Evolutionary conservation across 2,113 vertebrate genomes (phyloP), one percentile per base, ranked within the genome.

Genomic region (Galemys pyrenaicus): DNA sequence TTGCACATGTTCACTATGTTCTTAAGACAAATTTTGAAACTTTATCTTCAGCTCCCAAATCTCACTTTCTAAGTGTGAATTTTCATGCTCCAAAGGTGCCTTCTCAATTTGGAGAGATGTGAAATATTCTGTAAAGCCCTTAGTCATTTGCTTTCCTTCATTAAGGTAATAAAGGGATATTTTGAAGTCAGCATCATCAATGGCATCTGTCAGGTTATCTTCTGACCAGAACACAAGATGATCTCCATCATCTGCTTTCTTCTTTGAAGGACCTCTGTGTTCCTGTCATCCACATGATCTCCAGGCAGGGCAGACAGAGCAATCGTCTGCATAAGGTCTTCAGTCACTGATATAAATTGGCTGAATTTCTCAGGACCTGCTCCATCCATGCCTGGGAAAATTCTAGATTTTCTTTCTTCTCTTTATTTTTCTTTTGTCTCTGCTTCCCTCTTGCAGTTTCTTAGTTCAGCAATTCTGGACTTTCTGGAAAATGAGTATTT

Each of bases 221-320:
- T 77, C 30, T 49, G 1, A 16, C 2, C 1, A 0, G 17, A 28
- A 56, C 20, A 56, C 20, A 54, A 17, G 54, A 20, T 32, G 39
- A 22, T 3, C 39, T 7, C 3, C 58, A 10, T 35, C 41, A 44
- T 16, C 35, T 60, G 49, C 26, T 5, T n/a, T 26, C 51, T 51
- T 22, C 49, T 58, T 32, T 10, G 13, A 0, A 1, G 58, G 30
- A 81, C 5, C 54, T 46, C 70, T 2, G 8, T 11, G 17, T 30
- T 35, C 58, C 6, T 4, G 0, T 46, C 13, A 15, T 15, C 58
- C 19, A 20, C 3, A 16, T 44, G 49, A 7, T 15, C 15, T 1
- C 41, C 15, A 2, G 32, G 51, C 51, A 49, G 6, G 17, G 12
- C 17, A 19, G 41, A 22, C 9, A 44, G 1, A 3, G 6, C 0